Conservation (phyloP, 2,113 vertebrate genomes). For the Panthera leo region DNA sequence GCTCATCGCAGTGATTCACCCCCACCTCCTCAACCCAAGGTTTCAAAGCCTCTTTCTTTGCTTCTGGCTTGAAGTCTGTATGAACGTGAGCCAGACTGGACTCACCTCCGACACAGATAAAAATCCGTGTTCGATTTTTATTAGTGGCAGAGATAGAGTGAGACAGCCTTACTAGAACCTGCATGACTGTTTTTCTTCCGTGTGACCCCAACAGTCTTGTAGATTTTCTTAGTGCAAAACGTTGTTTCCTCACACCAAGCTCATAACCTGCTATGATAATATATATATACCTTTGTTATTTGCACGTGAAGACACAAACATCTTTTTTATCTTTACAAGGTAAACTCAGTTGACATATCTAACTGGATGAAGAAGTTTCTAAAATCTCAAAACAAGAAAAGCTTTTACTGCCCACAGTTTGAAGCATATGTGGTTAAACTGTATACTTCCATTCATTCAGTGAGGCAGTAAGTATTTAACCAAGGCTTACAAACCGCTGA, state of each 20-base stretch:
- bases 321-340: neutral
- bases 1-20: fast-evolving
- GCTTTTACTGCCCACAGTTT: neutral
- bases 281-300: neutral
- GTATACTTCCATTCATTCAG: neutral
- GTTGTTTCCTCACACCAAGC: neutral
- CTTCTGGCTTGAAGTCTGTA: neutral
- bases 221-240: neutral
- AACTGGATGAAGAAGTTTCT: neutral
- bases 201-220: neutral
- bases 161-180: neutral
- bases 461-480: neutral
- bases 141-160: neutral
- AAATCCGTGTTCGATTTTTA: neutral
- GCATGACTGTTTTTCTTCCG: neutral
- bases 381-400: neutral
- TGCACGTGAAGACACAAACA: neutral
- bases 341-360: neutral
- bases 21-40: neutral
- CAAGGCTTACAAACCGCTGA: neutral
- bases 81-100: neutral
- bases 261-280: neutral
- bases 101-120: neutral
- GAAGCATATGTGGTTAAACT: neutral
- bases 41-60: neutral